These are phyloP conservation scores for Andrena haemorrhoa DNA, from an alignment of 2,888 invertebrate genomes.

Conservation along the genomic window DNA sequence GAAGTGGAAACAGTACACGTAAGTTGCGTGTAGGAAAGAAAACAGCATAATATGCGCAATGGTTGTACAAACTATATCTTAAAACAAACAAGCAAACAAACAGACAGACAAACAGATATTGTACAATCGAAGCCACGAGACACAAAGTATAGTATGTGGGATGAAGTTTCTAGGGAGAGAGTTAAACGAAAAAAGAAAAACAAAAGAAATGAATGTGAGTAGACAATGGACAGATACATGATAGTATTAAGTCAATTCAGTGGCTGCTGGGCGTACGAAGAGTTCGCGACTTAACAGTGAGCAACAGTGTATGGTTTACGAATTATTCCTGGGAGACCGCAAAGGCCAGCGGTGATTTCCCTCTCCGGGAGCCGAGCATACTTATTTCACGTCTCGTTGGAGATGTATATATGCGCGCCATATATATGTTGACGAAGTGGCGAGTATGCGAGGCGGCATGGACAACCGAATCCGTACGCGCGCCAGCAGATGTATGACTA, in stretches of 20 bases:
- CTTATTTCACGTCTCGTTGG: constrained; percentile 38
- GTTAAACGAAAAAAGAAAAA: constrained; percentile 9
- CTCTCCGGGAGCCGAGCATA: constrained; percentile 28
- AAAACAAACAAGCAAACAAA: constrained; percentile 34
- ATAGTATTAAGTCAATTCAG: constrained; percentile 81
- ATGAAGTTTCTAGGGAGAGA: constrained; percentile 55
- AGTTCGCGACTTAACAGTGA: constrained; percentile 58
- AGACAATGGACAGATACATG: constrained; percentile 69
- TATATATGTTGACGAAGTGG: constrained; percentile 43
- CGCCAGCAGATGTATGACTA: constrained; percentile 68
- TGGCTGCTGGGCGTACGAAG: constrained; percentile 70
- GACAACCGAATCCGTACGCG: constrained; percentile 54
- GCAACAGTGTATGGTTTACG: constrained; percentile 60
- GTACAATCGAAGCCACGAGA: constrained; percentile 70
- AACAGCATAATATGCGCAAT: constrained; percentile 55
- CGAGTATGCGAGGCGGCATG: constrained; percentile 41
- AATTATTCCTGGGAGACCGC: constrained; percentile 62
- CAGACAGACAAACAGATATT: constrained; percentile 48
- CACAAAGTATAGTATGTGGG: constrained; percentile 70
- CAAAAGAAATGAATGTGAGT: constrained; percentile 63
- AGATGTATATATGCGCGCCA: constrained; percentile 38
- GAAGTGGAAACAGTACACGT: constrained; percentile 30
- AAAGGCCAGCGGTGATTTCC: constrained; percentile 72
- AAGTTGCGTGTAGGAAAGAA: constrained; percentile 44
- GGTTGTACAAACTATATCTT: constrained; percentile 67